These are phyloP conservation scores for Drosophila sp. DNA, from an alignment of 1,140 invertebrate species.

Conservation along the genomic window DNA sequence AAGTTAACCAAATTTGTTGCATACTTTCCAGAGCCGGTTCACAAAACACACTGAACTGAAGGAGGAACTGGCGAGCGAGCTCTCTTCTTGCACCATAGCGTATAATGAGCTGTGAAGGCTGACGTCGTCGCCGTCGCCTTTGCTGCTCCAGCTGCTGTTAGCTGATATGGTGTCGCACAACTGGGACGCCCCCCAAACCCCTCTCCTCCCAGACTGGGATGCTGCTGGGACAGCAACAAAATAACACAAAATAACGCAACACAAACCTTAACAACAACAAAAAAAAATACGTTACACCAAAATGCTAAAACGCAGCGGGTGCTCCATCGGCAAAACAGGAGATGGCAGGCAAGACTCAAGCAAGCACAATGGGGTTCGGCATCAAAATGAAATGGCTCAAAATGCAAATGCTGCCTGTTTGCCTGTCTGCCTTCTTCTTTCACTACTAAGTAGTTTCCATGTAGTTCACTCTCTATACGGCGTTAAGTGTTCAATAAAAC, in stretches of 20 bases:
- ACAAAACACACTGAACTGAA: slow-evolving; percentile 68
- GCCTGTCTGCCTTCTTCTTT: neutral
- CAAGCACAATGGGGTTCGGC: slow-evolving; percentile 14
- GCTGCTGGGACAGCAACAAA: slow-evolving; percentile 36
- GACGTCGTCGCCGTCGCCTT: slow-evolving; percentile 20
- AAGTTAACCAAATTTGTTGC: slow-evolving; percentile 79
- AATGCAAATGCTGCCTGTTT: slow-evolving; percentile 12
- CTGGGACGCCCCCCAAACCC: slow-evolving; percentile 38
- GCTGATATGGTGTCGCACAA: slow-evolving; percentile 49
- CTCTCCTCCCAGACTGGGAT: slow-evolving; percentile 13
- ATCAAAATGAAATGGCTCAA: slow-evolving; percentile 14
- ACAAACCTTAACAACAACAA: neutral
- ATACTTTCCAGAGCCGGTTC: slow-evolving; percentile 74
- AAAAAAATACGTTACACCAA: slow-evolving; percentile 58
- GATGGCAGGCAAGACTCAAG: neutral
- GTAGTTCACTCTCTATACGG: neutral
- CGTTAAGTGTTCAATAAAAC: slow-evolving; percentile 11
- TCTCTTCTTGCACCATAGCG: slow-evolving; percentile 42
- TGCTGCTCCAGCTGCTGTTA: slow-evolving; percentile 20
- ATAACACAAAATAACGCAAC: neutral
- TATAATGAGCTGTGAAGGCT: slow-evolving; percentile 69
- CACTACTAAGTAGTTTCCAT: slow-evolving; percentile 4
- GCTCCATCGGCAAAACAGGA: slow-evolving; percentile 46
- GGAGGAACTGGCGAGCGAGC: slow-evolving; percentile 20
- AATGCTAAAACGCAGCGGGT: slow-evolving; percentile 74